Evolutionary conservation across 1,140 invertebrate species (phyloP).

Genomic region (Cryptotermes secundus): DNA sequence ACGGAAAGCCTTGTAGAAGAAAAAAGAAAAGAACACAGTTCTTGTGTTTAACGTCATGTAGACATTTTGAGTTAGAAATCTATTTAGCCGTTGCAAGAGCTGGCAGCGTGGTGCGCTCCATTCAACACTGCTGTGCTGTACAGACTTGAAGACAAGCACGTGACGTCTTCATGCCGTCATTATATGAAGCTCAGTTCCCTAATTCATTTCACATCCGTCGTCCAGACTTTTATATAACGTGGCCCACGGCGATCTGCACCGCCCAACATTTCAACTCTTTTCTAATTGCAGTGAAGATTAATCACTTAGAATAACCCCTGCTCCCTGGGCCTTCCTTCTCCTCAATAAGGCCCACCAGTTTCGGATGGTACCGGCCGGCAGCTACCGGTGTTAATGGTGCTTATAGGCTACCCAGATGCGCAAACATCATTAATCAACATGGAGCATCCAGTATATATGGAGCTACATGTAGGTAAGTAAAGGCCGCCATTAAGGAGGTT

Average conservation of each 20-base stretch:
- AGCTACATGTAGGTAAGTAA: neutral
- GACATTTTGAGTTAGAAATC: too few species aligned
- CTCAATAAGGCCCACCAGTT: neutral
- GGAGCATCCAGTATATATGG: neutral
- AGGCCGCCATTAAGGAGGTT: neutral
- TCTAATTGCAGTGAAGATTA: constrained; percentile 8
- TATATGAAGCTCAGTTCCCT: neutral
- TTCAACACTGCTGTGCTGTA: neutral
- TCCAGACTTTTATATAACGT: neutral
- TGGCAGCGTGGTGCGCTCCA: neutral
- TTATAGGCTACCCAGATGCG: neutral
- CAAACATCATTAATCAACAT: neutral
- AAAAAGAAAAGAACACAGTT: too few species aligned
- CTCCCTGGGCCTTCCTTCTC: neutral
- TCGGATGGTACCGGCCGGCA: neutral
- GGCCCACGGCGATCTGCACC: neutral
- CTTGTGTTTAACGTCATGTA: too few species aligned
- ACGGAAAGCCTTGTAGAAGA: too few species aligned
- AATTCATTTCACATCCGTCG: neutral
- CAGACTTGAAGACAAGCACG: neutral
- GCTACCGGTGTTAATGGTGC: neutral
- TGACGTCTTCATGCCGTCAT: neutral
- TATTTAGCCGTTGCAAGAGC: too few species aligned
- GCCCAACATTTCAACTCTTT: neutral
- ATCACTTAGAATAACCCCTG: constrained; percentile 12